These are phyloP conservation scores for Panthera leo DNA, from an alignment of 2,113 vertebrate genomes.

Conservation along the genomic window DNA sequence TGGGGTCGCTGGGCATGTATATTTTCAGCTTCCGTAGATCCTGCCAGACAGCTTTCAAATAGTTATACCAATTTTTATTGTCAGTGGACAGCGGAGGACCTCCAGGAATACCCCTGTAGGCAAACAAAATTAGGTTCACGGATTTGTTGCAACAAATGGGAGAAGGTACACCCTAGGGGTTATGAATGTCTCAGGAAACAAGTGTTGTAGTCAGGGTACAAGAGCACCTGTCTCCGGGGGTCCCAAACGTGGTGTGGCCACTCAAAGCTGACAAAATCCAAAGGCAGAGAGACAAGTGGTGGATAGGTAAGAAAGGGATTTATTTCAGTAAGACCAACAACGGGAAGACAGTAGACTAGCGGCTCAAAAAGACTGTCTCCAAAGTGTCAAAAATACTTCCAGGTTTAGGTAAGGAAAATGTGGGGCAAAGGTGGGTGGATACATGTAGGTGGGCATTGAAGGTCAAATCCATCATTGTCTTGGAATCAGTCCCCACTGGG, in stretches of 20 bases:
- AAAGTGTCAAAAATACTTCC: neutral
- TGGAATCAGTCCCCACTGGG: neutral
- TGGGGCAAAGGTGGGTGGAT: neutral
- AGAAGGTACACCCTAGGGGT: neutral
- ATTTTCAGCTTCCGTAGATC: slow-evolving; percentile 35
- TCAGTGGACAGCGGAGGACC: neutral
- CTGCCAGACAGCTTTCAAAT: neutral
- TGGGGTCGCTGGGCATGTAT: neutral
- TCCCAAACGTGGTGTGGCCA: neutral
- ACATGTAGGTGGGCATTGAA: neutral
- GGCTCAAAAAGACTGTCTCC: neutral
- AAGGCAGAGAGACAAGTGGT: neutral
- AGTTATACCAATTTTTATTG: neutral
- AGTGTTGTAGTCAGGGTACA: neutral
- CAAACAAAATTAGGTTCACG: neutral
- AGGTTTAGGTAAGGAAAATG: neutral
- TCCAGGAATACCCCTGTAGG: neutral
- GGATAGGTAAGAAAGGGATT: neutral
- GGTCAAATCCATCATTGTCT: neutral
- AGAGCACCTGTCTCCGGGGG: neutral
- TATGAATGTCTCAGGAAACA: neutral
- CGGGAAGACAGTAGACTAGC: neutral
- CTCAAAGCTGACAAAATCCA: neutral
- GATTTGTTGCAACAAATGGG: neutral
- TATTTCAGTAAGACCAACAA: neutral